Base-by-base conservation (phyloP, 1,140 invertebrate species). In the Anoplophora glabripennis region DNA sequence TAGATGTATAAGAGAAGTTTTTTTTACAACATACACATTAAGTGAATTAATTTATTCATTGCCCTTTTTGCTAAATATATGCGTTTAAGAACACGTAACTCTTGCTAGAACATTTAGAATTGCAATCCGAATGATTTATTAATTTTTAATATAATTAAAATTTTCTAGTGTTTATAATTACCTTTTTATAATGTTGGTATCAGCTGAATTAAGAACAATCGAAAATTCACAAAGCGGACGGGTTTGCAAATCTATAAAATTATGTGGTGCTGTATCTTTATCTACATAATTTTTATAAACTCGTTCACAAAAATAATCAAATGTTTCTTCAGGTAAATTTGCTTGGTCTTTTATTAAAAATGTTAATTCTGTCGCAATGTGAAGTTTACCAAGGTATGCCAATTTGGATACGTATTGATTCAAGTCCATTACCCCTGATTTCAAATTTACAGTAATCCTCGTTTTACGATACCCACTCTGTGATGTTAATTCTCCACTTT, bases 311-410 rank as follows among this genome's bases (percentile, higher is more conserved):
- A 59, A 34, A 35, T 44, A 53, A 36, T 53, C 34, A 33, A 59
- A 59, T 17, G 48, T 52, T 14, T 52, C 41, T 59, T 52, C 48
- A 3, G 34, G 35, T n/a, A 59, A 18, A 51, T n/a, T 36, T 41
- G 40, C 51, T 17, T 53, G 52, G 44, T 54, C 38, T 48, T 51
- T 63, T 11, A 59, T 33, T 15, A 63, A 51, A 49, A 51, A 59
- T 21, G 56, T 53, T 12, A 63, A 33, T 40, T 63, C 61, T 15
- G 57, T 21, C 7, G 38, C 57, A n/a, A 63, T 36, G 37, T 63
- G 56, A n/a, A 63, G 36, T 34, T 52, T 53, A 18, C 15, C 10
- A 12, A 63, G 38, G 38, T 59, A 63, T 14, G 46, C 45, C 12
- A 63, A 42, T 37, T 57, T 62, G 21, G 28, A 35, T 28, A 28